Evolutionary conservation across 2,113 vertebrate genomes (phyloP).

Genomic region (Drymodes brunneopygia): DNA sequence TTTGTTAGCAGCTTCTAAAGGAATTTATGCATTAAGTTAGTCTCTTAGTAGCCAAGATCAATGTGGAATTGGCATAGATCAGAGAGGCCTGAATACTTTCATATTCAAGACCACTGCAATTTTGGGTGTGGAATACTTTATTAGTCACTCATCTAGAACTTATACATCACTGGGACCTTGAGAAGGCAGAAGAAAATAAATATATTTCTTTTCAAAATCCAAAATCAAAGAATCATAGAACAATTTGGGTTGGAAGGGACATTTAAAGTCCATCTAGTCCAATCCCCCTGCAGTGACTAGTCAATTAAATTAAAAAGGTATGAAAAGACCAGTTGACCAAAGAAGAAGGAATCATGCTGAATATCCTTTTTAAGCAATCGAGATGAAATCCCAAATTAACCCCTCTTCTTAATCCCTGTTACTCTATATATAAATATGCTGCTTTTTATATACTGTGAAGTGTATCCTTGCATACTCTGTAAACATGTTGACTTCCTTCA

Average conservation of each 20-base stretch:
- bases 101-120: background rate
- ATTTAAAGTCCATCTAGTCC: background rate
- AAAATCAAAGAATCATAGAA: background rate
- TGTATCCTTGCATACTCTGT: background rate
- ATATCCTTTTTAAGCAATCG: background rate
- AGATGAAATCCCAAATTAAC: background rate
- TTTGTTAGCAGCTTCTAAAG: background rate
- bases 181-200: background rate
- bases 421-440: background rate
- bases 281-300: background rate
- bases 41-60: background rate
- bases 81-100: background rate
- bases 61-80: background rate
- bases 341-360: background rate
- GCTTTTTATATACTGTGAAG: background rate
- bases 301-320: background rate
- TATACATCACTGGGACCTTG: background rate
- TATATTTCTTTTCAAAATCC: background rate
- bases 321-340: background rate
- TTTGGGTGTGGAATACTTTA: background rate
- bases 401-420: background rate
- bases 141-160: background rate
- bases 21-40: background rate
- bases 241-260: background rate
- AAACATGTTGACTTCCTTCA: background rate